Conservation (phyloP, 2,797 vertebrate species). For the Paramormyrops hopkinsi region DNA sequence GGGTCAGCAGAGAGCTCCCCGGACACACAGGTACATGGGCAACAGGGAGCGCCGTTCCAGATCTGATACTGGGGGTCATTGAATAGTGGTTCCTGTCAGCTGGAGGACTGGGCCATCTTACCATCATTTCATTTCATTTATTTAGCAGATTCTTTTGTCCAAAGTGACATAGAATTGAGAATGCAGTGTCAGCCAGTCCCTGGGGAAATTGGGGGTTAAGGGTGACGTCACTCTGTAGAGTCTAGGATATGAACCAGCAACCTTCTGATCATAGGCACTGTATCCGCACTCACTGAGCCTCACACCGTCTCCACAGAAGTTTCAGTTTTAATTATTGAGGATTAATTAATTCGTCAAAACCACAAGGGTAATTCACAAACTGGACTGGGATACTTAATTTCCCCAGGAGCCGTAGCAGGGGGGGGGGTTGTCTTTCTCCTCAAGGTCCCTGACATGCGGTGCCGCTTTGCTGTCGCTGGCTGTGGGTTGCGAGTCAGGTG, state of each 20-base stretch:
- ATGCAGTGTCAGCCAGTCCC: not conserved
- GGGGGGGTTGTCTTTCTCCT: not conserved
- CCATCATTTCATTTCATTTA: not conserved
- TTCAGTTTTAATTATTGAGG: not conserved
- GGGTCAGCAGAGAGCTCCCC: conserved; percentile 81
- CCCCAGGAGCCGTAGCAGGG: not conserved
- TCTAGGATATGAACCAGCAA: not conserved
- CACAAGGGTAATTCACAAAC: not conserved
- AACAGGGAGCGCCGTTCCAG: not conserved
- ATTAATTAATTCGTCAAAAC: not conserved
- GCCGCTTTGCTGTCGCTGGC: not conserved
- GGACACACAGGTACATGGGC: conserved; percentile 73
- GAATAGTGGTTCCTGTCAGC: not conserved
- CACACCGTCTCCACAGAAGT: not conserved
- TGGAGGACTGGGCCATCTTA: not conserved
- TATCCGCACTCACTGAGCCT: not conserved
- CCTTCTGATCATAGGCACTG: not conserved
- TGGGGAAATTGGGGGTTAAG: not conserved
- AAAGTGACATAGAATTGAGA: not conserved
- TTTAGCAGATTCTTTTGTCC: not conserved
- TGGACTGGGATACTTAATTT: not conserved
- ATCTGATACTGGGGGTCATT: too few species aligned
- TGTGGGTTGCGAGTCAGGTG: not conserved
- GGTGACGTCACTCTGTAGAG: not conserved
- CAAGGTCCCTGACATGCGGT: not conserved